These are phyloP conservation scores for Forbesichthys papilliferus DNA, from an alignment of 2,113 vertebrate genomes.

Conservation along the genomic window DNA sequence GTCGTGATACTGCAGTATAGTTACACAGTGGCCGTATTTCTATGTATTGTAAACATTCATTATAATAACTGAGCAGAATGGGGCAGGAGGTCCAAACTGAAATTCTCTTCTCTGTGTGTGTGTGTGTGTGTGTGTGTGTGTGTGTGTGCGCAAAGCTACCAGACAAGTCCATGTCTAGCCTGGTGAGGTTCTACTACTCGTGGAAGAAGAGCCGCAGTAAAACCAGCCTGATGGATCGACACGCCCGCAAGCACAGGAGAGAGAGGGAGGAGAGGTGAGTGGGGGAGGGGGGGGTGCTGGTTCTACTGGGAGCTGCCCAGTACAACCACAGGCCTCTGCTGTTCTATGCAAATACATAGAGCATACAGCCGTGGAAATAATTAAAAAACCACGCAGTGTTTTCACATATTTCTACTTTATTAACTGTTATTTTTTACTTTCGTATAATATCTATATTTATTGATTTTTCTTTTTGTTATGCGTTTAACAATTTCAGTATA, in stretches of 20 bases:
- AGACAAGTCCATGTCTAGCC: constrained; percentile 93
- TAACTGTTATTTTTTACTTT: no score
- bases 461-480: no score
- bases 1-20: no score
- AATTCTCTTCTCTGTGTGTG: not conserved
- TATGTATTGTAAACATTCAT: no score
- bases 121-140: constrained; percentile 5
- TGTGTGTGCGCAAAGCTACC: constrained; percentile 80
- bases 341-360: not conserved
- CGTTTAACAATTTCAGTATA: no score
- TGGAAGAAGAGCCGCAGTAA: constrained; percentile 98
- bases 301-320: not conserved
- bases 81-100: no score
- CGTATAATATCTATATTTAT: no score
- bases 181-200: constrained; percentile 97
- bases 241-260: constrained; percentile 90
- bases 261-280: constrained; percentile 90
- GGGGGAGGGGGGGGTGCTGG: not conserved
- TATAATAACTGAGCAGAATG: no score
- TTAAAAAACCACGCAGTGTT: no score
- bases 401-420: no score
- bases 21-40: not conserved
- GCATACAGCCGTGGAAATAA: no score
- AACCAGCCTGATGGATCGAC: constrained; percentile 96
- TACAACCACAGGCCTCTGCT: not conserved